Conservation (phyloP, 2,113 vertebrate genomes). For the Strix uralensis region DNA sequence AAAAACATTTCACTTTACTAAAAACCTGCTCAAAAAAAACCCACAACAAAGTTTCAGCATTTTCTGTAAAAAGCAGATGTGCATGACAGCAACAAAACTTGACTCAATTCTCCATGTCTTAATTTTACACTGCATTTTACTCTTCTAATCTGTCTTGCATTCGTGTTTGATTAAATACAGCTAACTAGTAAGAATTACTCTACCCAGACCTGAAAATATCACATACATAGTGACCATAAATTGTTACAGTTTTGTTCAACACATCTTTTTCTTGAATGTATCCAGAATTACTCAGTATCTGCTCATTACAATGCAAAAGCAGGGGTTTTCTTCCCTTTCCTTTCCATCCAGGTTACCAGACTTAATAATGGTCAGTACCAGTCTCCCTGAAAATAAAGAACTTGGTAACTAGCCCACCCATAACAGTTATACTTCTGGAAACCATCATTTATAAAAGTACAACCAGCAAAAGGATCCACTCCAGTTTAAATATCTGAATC, state of each 20-base stretch:
- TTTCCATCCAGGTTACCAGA: neutral
- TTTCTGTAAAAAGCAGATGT: constrained; percentile 14
- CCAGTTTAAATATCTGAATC: neutral
- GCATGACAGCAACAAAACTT: neutral
- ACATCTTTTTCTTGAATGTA: neutral
- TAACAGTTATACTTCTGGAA: neutral
- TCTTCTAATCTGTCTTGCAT: neutral
- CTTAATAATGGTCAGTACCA: neutral
- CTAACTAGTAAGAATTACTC: neutral
- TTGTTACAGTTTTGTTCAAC: neutral
- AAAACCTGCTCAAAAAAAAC: constrained; percentile 15
- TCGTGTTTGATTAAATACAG: neutral
- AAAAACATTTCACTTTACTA: constrained; percentile 1
- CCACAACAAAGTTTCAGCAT: neutral
- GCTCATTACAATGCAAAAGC: neutral
- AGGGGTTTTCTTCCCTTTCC: neutral
- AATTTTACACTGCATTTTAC: neutral
- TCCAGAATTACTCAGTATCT: neutral
- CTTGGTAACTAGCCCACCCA: neutral
- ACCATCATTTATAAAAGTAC: neutral
- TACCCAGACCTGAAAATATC: neutral
- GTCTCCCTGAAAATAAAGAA: neutral
- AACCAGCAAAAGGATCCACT: neutral
- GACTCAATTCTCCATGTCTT: neutral
- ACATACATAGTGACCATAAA: neutral